A percentile compares a stretch with the other conserved stretches of the same genome.
Evolutionary conservation across 1,140 invertebrate species (phyloP).

Genomic region (Drosophila hydei): DNA sequence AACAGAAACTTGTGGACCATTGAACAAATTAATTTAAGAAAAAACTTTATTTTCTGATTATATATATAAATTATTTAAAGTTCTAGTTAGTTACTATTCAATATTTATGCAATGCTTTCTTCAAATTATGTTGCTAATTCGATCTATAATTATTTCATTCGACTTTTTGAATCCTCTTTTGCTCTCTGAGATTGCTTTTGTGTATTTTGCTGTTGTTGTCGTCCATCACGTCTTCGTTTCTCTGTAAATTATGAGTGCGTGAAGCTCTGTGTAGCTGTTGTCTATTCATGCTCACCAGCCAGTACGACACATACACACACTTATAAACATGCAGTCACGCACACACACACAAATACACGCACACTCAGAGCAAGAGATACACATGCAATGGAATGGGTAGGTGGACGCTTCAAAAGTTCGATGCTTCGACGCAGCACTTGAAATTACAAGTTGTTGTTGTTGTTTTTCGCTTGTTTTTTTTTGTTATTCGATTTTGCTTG

Average conservation of each 20-base stretch:
- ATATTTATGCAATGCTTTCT: background rate
- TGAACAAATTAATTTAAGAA: too few relatives aligned
- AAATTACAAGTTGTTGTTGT: conserved; percentile 13
- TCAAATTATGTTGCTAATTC: background rate
- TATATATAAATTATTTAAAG: too few relatives aligned
- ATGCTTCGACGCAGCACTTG: conserved; percentile 39
- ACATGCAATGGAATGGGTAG: background rate
- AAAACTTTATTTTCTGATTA: too few relatives aligned
- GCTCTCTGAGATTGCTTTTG: conserved; percentile 2
- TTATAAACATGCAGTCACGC: conserved; percentile 1
- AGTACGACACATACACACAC: conserved; percentile 3
- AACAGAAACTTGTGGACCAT: too few relatives aligned
- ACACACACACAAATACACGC: background rate
- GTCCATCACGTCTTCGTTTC: conserved; percentile 4
- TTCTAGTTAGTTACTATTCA: too few relatives aligned
- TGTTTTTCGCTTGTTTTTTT: conserved; percentile 8
- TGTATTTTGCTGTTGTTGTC: background rate
- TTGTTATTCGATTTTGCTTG: conserved; percentile 5
- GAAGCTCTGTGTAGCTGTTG: background rate
- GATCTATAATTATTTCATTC: too few relatives aligned
- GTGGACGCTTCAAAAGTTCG: conserved; percentile 28
- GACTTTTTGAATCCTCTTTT: too few relatives aligned
- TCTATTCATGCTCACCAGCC: conserved; percentile 14
- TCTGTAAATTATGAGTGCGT: conserved; percentile 1
- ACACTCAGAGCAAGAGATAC: background rate